A percentile compares a stretch with the other conserved stretches of the same genome.
Evolutionary conservation across 1,140 invertebrate species (phyloP).

Genomic region (Cepaea nemoralis): DNA sequence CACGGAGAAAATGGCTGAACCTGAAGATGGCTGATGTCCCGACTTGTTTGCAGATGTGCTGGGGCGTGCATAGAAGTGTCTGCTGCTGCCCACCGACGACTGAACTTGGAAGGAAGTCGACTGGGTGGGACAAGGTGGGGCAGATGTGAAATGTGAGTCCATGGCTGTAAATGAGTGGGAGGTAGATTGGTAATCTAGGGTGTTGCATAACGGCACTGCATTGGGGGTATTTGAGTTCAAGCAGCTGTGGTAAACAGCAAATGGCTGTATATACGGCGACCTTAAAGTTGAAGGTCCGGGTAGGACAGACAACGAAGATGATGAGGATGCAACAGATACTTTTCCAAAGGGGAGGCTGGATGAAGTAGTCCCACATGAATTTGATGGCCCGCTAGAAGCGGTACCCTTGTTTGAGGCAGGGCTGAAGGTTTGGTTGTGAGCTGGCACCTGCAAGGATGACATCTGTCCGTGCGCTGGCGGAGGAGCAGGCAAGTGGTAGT

Average conservation of each 20-base stretch:
- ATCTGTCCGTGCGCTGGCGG: slow-evolving; percentile 2
- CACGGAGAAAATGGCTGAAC: background rate
- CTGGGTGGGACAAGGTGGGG: background rate
- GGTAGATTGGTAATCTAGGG: background rate
- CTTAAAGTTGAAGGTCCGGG: background rate
- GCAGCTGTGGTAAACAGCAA: background rate
- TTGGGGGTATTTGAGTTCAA: background rate
- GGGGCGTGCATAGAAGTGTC: background rate
- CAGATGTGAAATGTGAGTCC: background rate
- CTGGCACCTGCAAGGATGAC: slow-evolving; percentile 6
- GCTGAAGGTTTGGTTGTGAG: slow-evolving; percentile 1
- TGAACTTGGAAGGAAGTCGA: background rate
- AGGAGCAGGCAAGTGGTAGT: slow-evolving; percentile 19
- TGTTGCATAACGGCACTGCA: background rate
- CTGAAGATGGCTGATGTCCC: background rate
- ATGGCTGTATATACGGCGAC: background rate
- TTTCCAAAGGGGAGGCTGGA: background rate
- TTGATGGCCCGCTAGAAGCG: background rate
- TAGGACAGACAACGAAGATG: background rate
- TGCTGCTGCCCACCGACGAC: background rate
- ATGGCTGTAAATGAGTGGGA: background rate
- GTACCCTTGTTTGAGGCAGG: background rate
- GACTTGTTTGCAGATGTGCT: background rate
- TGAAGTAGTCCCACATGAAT: background rate
- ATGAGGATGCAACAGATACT: background rate